These are phyloP conservation scores for Verasper variegatus DNA, from an alignment of 2,113 vertebrate genomes.

Conservation along the genomic window DNA sequence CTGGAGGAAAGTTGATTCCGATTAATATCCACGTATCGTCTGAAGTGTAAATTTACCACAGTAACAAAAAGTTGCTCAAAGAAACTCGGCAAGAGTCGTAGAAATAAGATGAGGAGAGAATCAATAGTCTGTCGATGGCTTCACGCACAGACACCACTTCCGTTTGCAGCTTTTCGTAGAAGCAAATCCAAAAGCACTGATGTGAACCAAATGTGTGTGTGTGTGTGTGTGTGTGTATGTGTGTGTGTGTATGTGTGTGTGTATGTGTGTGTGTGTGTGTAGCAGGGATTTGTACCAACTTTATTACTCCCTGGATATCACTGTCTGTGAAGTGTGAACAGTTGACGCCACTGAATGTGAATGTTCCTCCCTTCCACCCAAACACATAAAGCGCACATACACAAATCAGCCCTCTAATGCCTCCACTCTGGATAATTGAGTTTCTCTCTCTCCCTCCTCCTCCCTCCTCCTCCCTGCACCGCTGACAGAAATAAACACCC, in stretches of 20 bases:
- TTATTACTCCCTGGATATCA: slow-evolving; percentile 58
- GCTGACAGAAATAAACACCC: slow-evolving; percentile 55
- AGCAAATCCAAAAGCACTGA: slow-evolving; percentile 24
- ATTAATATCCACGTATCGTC: too few species aligned
- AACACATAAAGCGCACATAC: slow-evolving; percentile 26
- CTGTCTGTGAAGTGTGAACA: slow-evolving; percentile 47
- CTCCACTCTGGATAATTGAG: slow-evolving; percentile 71
- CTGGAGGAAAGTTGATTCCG: too few species aligned
- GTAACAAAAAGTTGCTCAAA: too few species aligned
- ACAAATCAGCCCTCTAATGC: slow-evolving; percentile 59
- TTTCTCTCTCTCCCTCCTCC: slow-evolving; percentile 46
- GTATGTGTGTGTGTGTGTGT: slow-evolving; percentile 15
- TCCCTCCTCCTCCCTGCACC: slow-evolving; percentile 15
- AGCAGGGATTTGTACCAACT: slow-evolving; percentile 44
- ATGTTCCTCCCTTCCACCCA: slow-evolving; percentile 20
- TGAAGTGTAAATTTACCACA: too few species aligned
- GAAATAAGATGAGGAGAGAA: not conserved
- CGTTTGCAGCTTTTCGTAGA: slow-evolving; percentile 22
- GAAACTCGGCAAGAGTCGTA: not conserved
- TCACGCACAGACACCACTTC: not conserved
- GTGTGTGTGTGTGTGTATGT: slow-evolving; percentile 5
- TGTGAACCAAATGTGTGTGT: slow-evolving; percentile 17
- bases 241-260: slow-evolving; percentile 11
- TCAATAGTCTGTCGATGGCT: too few species aligned
- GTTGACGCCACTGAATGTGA: slow-evolving; percentile 50